These are phyloP conservation scores for Hermaeophaga mercurialis DNA, from an alignment of 2,888 invertebrate species.

Conservation along the genomic window DNA sequence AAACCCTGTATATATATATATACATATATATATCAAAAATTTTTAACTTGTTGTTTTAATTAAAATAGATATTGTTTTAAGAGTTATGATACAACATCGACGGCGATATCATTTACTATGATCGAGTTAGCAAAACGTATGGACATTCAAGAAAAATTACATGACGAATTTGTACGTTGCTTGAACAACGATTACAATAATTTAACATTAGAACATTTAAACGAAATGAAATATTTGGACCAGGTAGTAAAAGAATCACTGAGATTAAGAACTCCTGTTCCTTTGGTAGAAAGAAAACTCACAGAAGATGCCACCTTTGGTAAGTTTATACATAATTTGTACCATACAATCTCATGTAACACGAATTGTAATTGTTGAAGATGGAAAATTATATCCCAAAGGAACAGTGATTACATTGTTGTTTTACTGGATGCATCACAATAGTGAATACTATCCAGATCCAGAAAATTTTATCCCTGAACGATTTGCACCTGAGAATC, in stretches of 20 bases:
- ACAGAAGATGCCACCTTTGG: slow-evolving; percentile 53
- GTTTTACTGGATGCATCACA: slow-evolving; percentile 57
- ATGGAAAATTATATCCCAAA: slow-evolving; percentile 54
- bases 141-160: slow-evolving; percentile 37
- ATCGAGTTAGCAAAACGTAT: slow-evolving; percentile 34
- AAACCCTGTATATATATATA: no score
- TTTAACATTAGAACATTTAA: slow-evolving; percentile 37
- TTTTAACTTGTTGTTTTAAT: neutral
- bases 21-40: no score
- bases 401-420: slow-evolving; percentile 52
- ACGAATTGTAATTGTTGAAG: slow-evolving; percentile 37
- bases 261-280: slow-evolving; percentile 63
- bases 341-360: no score
- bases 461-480: slow-evolving; percentile 50
- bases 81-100: slow-evolving; percentile 41
- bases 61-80: slow-evolving; percentile 17
- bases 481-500: slow-evolving; percentile 54
- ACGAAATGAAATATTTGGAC: no score
- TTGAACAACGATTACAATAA: slow-evolving; percentile 7
- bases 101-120: slow-evolving; percentile 33
- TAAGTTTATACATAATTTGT: slow-evolving; percentile 32
- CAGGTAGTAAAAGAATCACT: slow-evolving; percentile 64
- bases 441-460: slow-evolving; percentile 58
- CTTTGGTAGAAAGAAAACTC: slow-evolving; percentile 58
- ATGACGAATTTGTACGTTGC: slow-evolving; percentile 31